Conservation (phyloP, 2,888 invertebrate genomes). For the Dicyrtoma fusca region DNA sequence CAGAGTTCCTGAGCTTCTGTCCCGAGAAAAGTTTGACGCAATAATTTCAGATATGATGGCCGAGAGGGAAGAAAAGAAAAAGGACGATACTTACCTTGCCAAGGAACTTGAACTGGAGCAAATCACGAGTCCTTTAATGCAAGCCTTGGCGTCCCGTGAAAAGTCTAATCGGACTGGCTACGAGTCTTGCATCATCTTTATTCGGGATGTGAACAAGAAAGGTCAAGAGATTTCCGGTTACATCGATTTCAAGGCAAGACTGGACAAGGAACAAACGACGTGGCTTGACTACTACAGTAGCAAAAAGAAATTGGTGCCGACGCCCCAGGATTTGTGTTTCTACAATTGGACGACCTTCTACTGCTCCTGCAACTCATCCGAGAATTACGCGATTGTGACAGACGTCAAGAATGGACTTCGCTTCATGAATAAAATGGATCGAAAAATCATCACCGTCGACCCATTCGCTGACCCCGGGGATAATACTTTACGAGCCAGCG, state of each 20-base stretch:
- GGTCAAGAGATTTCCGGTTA: conserved; percentile 84
- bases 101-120: conserved; percentile 18
- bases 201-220: conserved; percentile 69
- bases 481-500: conserved; percentile 69
- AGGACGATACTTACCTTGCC: conserved; percentile 39
- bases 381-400: conserved; percentile 76
- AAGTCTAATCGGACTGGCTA: conserved; percentile 73
- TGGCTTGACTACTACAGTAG: conserved; percentile 58
- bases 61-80: conserved; percentile 35
- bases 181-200: conserved; percentile 76
- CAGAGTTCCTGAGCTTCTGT: conserved; percentile 42
- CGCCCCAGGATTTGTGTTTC: conserved; percentile 72
- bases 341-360: conserved; percentile 77
- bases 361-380: conserved; percentile 71
- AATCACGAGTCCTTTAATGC: conserved; percentile 63
- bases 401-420: conserved; percentile 73
- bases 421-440: conserved; percentile 79
- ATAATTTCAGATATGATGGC: conserved; percentile 20
- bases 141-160: conserved; percentile 74
- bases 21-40: conserved; percentile 32
- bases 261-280: conserved; percentile 75
- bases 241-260: conserved; percentile 76
- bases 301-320: conserved; percentile 69
- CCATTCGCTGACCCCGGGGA: conserved; percentile 68
- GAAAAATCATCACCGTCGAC: conserved; percentile 75